These are phyloP conservation scores for Polypterus bichir DNA, from an alignment of 2,113 vertebrate genomes.

Conservation along the genomic window DNA sequence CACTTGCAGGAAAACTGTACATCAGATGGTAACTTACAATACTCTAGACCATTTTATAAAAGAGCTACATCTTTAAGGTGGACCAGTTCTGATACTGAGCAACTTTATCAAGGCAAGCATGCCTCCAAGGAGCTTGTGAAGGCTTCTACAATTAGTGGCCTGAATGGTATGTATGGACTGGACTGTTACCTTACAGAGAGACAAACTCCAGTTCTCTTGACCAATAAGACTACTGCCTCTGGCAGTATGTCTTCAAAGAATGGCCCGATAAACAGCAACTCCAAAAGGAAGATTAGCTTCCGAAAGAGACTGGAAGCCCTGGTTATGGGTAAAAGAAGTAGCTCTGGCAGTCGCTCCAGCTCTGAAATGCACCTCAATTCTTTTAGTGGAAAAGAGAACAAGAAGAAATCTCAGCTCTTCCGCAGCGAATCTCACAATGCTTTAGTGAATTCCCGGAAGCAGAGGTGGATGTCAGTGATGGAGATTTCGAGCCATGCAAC, in stretches of 20 bases:
- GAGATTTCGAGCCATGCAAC: constrained; percentile 38
- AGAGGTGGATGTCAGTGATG: constrained; percentile 57
- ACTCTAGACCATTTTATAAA: constrained; percentile 34
- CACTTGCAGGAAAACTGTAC: background rate
- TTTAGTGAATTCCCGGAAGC: constrained; percentile 31
- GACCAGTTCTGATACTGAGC: constrained; percentile 37
- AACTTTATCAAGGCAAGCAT: constrained; percentile 60
- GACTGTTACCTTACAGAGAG: too few species aligned
- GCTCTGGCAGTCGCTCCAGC: constrained; percentile 35
- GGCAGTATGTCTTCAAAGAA: constrained; percentile 34
- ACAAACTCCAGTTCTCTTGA: too few species aligned
- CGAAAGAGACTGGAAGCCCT: constrained; percentile 44
- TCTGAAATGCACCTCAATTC: constrained; percentile 40
- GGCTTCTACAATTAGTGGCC: constrained; percentile 50
- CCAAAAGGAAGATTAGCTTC: constrained; percentile 28
- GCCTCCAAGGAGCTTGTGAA: constrained; percentile 52
- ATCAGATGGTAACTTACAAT: background rate
- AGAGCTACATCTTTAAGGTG: constrained; percentile 18
- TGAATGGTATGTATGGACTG: constrained; percentile 5
- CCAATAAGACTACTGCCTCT: too few species aligned
- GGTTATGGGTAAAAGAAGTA: too few species aligned
- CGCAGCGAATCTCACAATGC: constrained; percentile 55
- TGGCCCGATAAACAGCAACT: constrained; percentile 29
- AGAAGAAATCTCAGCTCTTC: constrained; percentile 31
- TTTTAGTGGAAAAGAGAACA: constrained; percentile 21